These are phyloP conservation scores for Phalacrocorax carbo DNA, from an alignment of 2,113 vertebrate species.

Conservation along the genomic window DNA sequence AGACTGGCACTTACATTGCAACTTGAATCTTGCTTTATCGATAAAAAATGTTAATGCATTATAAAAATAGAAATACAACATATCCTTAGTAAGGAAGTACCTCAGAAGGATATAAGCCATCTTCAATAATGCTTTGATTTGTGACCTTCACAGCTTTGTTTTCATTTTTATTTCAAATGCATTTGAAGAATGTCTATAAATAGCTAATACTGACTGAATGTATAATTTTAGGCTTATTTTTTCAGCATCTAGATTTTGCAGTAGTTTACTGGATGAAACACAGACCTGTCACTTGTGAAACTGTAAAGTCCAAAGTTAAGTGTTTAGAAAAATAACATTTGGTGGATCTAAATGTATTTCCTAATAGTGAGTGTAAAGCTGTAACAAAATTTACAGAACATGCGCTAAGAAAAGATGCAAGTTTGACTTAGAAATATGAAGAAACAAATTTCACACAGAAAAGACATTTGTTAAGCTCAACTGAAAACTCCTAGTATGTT, in stretches of 20 bases:
- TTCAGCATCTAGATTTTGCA: conserved; percentile 34
- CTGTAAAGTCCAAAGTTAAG: background rate
- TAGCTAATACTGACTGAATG: background rate
- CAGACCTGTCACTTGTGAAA: background rate
- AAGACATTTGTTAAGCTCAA: background rate
- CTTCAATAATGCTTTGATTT: background rate
- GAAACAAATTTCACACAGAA: background rate
- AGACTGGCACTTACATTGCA: background rate
- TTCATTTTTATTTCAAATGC: conserved; percentile 25
- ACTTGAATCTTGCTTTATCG: background rate
- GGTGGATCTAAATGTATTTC: background rate
- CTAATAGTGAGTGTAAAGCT: background rate
- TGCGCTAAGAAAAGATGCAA: background rate
- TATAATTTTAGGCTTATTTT: conserved; percentile 16
- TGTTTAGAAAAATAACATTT: conserved; percentile 12
- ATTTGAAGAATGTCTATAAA: conserved; percentile 53
- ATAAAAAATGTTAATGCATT: background rate
- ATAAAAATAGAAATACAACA: background rate
- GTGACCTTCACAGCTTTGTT: background rate
- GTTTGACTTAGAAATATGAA: background rate
- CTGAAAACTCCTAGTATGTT: background rate
- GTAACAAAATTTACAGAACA: background rate
- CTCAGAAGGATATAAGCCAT: conserved; percentile 20
- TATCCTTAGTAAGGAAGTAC: background rate
- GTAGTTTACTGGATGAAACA: conserved; percentile 31